Conservation (phyloP, 2,888 invertebrate genomes). For the Mimas tiliae region DNA sequence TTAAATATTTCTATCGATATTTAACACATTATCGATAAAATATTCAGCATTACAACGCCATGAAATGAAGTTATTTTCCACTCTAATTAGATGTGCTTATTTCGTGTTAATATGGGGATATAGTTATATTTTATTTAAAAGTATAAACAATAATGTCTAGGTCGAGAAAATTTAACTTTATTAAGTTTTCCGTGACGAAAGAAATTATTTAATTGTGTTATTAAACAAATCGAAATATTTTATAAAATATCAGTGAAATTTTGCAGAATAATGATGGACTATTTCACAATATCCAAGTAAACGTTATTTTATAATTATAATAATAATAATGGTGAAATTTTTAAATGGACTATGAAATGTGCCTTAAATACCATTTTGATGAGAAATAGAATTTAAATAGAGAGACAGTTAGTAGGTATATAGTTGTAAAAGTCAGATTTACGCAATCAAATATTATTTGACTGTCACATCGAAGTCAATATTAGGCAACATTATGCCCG, state of each 20-base stretch:
- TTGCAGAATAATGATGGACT: background rate
- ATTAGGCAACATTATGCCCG: too few species aligned
- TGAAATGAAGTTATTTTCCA: background rate
- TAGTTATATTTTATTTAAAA: background rate
- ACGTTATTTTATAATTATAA: too few species aligned
- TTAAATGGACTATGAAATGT: too few species aligned
- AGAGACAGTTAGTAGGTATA: background rate
- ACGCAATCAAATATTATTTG: constrained; percentile 8
- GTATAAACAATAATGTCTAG: too few species aligned
- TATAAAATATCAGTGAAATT: background rate
- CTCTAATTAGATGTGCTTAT: background rate
- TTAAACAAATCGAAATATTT: background rate
- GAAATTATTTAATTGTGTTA: background rate
- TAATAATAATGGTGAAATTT: too few species aligned
- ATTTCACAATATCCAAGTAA: too few species aligned
- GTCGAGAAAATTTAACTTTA: too few species aligned
- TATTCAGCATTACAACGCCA: background rate
- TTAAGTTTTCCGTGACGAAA: background rate
- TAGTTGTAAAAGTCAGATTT: background rate
- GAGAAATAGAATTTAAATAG: background rate
- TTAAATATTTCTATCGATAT: constrained; percentile 2
- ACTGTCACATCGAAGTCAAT: constrained; percentile 4
- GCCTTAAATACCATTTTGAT: too few species aligned
- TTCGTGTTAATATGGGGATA: background rate
- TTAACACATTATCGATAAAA: background rate